Conservation (phyloP, 2,888 invertebrate species). For the Allophyes oxyacanthae region DNA sequence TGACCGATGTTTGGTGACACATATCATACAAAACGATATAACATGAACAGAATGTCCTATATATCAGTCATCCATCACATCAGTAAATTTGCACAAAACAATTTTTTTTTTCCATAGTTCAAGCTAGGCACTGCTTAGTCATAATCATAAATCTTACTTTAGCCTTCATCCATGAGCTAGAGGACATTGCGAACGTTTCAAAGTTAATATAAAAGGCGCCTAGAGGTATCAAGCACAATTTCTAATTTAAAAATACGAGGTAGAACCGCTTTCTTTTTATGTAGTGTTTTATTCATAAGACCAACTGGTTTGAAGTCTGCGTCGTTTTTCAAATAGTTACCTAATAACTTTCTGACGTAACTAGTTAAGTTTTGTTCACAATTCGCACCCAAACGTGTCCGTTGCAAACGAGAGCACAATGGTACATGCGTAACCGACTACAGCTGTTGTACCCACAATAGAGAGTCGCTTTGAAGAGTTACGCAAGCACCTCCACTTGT, state of each 20-base stretch:
- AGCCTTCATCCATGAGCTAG: constrained; percentile 9
- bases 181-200: constrained; percentile 4
- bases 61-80: constrained; percentile 1
- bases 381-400: constrained; percentile 64
- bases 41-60: neutral
- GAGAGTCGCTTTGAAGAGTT: constrained; percentile 77
- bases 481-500: constrained; percentile 75
- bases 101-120: neutral
- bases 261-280: constrained; percentile 8
- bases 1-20: constrained; percentile 24
- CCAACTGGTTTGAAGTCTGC: neutral
- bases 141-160: constrained; percentile 2
- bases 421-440: constrained; percentile 74
- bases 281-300: neutral
- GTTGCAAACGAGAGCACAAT: constrained; percentile 79
- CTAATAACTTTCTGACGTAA: constrained; percentile 17
- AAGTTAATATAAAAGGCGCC: neutral
- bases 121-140: constrained; percentile 1
- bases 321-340: constrained; percentile 22
- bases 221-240: neutral
- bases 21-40: constrained; percentile 18
- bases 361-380: constrained; percentile 49
- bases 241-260: neutral
- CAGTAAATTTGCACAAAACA: neutral
- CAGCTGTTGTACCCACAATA: constrained; percentile 83